Evolutionary conservation across 2,888 invertebrate genomes (phyloP).

Genomic region (Eristalinus sepulchralis): DNA sequence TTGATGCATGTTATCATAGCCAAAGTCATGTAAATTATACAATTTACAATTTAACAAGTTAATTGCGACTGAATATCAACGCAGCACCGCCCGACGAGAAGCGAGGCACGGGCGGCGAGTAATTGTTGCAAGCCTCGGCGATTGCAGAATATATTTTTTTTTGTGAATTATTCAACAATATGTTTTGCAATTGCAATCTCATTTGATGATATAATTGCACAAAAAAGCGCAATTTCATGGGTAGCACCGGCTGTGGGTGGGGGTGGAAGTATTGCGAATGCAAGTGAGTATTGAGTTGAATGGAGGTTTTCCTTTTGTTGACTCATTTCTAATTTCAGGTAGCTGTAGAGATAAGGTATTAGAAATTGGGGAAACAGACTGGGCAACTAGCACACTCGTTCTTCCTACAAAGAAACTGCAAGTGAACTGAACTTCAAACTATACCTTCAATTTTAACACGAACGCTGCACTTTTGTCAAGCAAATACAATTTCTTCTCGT

Average conservation of each 20-base stretch:
- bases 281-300: not conserved
- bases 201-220: constrained; percentile 41
- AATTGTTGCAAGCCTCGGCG: constrained; percentile 53
- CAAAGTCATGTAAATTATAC: constrained; percentile 68
- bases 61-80: constrained; percentile 45
- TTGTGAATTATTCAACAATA: constrained; percentile 4
- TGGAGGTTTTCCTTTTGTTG: not conserved
- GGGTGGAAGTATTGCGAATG: not conserved
- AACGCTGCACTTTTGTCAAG: too few relatives aligned
- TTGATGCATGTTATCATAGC: constrained; percentile 58
- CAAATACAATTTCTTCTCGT: too few relatives aligned
- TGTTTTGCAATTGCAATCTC: constrained; percentile 15
- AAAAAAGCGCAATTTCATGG: constrained; percentile 8
- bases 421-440: too few relatives aligned
- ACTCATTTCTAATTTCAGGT: too few relatives aligned
- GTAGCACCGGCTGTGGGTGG: not conserved
- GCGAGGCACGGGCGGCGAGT: not conserved
- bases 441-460: too few relatives aligned
- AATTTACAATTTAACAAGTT: constrained; percentile 66
- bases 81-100: not conserved
- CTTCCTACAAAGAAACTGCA: too few relatives aligned
- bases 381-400: too few relatives aligned
- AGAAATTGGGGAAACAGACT: too few relatives aligned
- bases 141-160: constrained; percentile 39
- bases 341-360: too few relatives aligned